Percentiles rank a stretch among this genome's conserved stretches.
Conservation (phyloP, 1,140 invertebrate genomes). For the Calephelis virginiensis region DNA sequence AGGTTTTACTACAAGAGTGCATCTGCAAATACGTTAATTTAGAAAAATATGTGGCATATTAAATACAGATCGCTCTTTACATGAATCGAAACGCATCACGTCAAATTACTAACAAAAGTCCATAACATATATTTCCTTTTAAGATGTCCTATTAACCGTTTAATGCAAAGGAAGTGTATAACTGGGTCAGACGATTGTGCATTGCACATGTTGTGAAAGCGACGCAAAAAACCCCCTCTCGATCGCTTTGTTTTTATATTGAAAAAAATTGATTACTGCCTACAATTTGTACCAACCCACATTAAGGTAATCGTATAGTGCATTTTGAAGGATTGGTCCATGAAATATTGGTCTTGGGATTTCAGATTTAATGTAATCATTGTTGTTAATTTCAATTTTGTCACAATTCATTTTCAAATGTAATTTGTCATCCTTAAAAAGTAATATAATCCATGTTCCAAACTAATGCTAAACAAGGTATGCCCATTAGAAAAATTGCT, state of each 20-base stretch:
- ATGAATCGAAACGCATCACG: too few species aligned
- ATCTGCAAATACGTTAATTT: too few species aligned
- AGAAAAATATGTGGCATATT: too few species aligned
- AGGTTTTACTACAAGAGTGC: too few species aligned
- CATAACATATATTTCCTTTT: constrained; percentile 28
- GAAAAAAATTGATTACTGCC: constrained; percentile 69
- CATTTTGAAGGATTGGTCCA: constrained; percentile 37
- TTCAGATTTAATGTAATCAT: not conserved
- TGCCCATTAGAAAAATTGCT: too few species aligned
- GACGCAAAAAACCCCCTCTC: constrained; percentile 63
- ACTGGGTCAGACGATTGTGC: constrained; percentile 71
- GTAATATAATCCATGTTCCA: too few species aligned
- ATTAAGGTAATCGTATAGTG: constrained; percentile 33
- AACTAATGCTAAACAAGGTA: too few species aligned
- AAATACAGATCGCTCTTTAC: too few species aligned
- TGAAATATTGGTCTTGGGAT: not conserved
- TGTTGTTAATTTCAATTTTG: too few species aligned
- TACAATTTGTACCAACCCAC: constrained; percentile 70
- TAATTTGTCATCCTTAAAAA: too few species aligned
- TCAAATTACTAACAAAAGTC: not conserved
- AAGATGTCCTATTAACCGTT: constrained; percentile 70
- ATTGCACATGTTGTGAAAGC: constrained; percentile 77
- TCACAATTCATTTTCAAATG: too few species aligned
- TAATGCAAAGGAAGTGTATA: constrained; percentile 74
- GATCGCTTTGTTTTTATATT: constrained; percentile 63